Evolutionary conservation across 2,888 invertebrate species (phyloP).

Genomic region (Eugnorisma glareosa): DNA sequence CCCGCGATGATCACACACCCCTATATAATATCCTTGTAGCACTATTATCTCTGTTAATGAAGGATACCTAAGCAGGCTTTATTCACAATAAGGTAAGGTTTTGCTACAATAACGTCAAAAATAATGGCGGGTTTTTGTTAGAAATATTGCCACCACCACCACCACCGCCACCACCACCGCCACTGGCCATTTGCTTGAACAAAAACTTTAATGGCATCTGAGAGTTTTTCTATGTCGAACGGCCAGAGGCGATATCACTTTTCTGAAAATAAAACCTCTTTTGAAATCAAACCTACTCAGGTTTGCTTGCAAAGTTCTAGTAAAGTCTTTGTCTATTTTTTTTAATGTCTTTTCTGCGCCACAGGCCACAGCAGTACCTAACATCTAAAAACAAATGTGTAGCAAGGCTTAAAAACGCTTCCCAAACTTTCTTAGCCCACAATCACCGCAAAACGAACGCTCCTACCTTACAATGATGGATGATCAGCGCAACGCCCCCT

Average conservation of each 20-base stretch:
- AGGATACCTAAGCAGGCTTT: not conserved
- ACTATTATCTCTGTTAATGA: not conserved
- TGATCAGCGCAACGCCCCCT: conserved; percentile 66
- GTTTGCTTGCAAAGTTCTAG: not conserved
- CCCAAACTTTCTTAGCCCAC: conserved; percentile 18
- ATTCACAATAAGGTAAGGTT: conserved; percentile 1
- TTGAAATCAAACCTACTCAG: not conserved
- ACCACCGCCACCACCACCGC: too few relatives aligned
- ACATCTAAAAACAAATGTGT: not conserved
- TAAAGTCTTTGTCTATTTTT: not conserved
- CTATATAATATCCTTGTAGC: not conserved
- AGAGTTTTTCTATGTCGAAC: not conserved
- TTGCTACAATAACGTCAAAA: not conserved
- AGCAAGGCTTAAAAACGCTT: conserved; percentile 6
- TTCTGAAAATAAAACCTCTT: not conserved
- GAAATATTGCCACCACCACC: too few relatives aligned
- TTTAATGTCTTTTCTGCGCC: too few relatives aligned
- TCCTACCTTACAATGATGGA: conserved; percentile 71
- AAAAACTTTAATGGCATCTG: conserved; percentile 8
- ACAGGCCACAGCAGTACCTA: too few relatives aligned
- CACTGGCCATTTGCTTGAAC: not conserved
- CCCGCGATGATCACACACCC: not conserved
- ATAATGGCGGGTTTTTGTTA: not conserved
- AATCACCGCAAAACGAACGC: conserved; percentile 38
- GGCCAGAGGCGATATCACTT: not conserved